Base-by-base conservation (phyloP, 2,888 invertebrate species). In the Epicampocera succincta region DNA sequence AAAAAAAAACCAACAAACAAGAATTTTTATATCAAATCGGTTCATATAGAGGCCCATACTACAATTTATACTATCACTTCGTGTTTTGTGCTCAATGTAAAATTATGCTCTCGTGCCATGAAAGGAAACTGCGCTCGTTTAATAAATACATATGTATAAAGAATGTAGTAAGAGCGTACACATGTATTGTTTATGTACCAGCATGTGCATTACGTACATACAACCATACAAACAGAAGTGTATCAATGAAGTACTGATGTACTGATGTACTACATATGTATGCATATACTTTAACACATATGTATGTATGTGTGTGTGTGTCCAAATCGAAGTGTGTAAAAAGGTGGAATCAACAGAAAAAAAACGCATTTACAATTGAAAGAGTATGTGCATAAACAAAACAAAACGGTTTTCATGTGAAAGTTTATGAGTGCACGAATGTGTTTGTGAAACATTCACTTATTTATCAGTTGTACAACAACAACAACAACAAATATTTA, bases 21-120 rank as follows among this genome's bases (percentile, higher is more conserved):
- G 29, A 33, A 61, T 58, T 60, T 75, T 52, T 68, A 69, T 77
- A 63, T 29, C 29, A 78, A 78, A 78, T 82, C 81, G 81, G 81
- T 82, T 74, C 81, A 82, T 56, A 82, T 82, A 78, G 44, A 82
- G 78, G 65, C 81, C 81, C 81, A 77, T 52, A 56, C 75, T 54
- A 66, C 46, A 74, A 21, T 3, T 54, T 71, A 44, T 58, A 40
- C 13, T 17, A 46, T 44, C 50, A 12, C 54, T 61, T 76, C 52
- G 75, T 66, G 75, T 69, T 60, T 78, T 50, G 21, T 61, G n/a
- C 60, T 66, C 69, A 12, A 40, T 33, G 19, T 50, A 50, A 25
- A 38, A 21, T 75, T 29, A 48, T 9, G 52, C 68, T 63, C 63
- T 71, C 48, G 52, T 54, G 29, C 0, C 56, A 56, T 56, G n/a